Evolutionary conservation across 2,797 vertebrate species (phyloP), one percentile per base, ranked within the genome.

Genomic region (Sebastes umbrosus): DNA sequence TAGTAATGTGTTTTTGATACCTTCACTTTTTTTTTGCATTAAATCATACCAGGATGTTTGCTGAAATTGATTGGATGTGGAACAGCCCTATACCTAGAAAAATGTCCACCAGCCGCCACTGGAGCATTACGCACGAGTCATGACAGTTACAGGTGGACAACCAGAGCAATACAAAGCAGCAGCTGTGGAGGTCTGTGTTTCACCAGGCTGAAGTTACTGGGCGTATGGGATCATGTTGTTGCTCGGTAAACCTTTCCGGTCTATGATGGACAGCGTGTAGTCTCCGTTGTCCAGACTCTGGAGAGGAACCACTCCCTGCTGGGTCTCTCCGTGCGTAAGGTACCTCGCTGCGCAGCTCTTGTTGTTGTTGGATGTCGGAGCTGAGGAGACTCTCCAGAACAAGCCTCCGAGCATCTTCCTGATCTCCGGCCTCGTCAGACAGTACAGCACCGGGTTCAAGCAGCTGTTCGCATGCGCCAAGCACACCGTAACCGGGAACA

Each of bases 401-500:
- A 96, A 75, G 7, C 88, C 80, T 57, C 89, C 92, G 20, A 97
- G 89, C 91, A 94, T 94, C 85, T 96, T 95, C 66, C 96, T 90
- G 82, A 96, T 96, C 92, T 97, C 96, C 0, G 94, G 92, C 58
- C 96, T 90, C 92, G 96, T 96, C 39, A 97, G 92, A 50, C 96
- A 97, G 79, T 97, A 96, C 3, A 97, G 88, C 22, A 96, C 88
- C 8, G 96, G 96, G 81, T 97, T 96, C 76, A 96, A 68, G 59
- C 96, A 97, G 89, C 96, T 97, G 88, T 97, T 96, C 0, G 95
- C 90, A 70, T 97, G 96, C 14, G 96, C 96, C 46, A 97, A 73
- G 75, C 96, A 96, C 46, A 97, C 95, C 0, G 96, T 96, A 27
- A 96, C 87, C 0, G 96, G 96, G 84, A 96, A 96, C 43, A 96